Percentiles rank a stretch among this genome's conserved stretches.
Evolutionary conservation across 2,888 invertebrate species (phyloP).

Genomic region (Drosophila lacicola): DNA sequence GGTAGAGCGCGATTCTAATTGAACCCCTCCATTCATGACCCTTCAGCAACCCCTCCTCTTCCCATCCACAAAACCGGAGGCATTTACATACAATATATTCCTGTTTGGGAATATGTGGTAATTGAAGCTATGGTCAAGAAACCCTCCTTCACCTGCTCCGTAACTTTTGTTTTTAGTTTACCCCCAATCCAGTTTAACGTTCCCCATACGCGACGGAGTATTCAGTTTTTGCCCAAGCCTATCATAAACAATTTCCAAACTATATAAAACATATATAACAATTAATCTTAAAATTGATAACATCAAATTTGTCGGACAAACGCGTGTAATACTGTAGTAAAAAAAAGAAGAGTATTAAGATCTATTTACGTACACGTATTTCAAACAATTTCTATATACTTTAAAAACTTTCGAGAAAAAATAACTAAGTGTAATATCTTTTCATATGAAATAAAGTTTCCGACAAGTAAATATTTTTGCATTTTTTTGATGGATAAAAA

Average conservation of each 20-base stretch:
- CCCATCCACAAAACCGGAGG: background rate
- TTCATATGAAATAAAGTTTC: conserved; percentile 51
- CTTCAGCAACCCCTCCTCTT: background rate
- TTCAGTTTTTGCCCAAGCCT: conserved; percentile 11
- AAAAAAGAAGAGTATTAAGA: conserved; percentile 11
- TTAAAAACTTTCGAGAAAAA: conserved; percentile 30
- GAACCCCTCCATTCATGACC: background rate
- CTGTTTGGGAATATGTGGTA: background rate
- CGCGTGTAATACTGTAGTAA: conserved; percentile 24
- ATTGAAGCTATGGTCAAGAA: conserved; percentile 7
- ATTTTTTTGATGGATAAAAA: background rate
- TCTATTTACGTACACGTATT: conserved; percentile 16
- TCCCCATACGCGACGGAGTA: conserved; percentile 7
- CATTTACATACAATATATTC: conserved; percentile 4
- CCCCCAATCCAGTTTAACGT: background rate
- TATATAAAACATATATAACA: conserved; percentile 43
- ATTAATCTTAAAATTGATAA: conserved; percentile 46
- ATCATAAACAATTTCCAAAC: conserved; percentile 15
- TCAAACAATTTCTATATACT: conserved; percentile 37
- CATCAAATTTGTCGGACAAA: conserved; percentile 39
- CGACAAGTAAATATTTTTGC: conserved; percentile 31
- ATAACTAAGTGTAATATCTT: conserved; percentile 35
- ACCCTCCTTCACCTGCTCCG: background rate
- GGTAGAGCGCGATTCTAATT: conserved; percentile 10
- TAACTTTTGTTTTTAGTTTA: conserved; percentile 3